phyloP scores from a whole-genome alignment of 2,888 invertebrate species.

The Plebejus argus region DNA sequence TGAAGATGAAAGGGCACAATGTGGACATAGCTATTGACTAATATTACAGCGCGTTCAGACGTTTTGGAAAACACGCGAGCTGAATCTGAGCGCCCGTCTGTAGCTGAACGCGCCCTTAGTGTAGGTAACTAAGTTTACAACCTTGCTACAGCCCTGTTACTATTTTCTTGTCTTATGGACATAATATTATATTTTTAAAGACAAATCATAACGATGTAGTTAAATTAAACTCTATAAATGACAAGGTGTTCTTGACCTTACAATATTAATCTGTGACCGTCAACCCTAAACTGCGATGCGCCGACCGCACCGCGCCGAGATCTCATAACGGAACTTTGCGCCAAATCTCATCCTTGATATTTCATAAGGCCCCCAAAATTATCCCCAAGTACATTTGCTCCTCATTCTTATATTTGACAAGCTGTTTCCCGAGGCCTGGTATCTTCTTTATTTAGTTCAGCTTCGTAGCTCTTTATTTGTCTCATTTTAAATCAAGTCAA shows the following conservation, averaged over 20 bases:
- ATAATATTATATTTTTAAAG: no score
- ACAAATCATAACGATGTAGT: no score
- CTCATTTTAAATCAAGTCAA: background rate
- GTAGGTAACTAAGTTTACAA: no score
- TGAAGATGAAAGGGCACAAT: no score
- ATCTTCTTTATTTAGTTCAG: background rate
- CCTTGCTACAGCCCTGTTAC: no score
- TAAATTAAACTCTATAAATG: background rate
- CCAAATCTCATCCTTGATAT: slow-evolving; percentile 5
- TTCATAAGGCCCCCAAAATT: slow-evolving; percentile 9
- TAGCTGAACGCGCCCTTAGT: no score
- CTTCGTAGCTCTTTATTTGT: background rate
- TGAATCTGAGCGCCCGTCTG: no score
- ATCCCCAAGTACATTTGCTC: slow-evolving; percentile 10
- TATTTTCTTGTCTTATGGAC: no score
- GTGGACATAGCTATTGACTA: no score
- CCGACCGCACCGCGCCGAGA: slow-evolving; percentile 3
- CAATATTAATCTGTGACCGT: background rate
- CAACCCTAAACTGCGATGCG: slow-evolving; percentile 10
- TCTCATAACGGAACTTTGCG: slow-evolving; percentile 8
- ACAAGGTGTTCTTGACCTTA: background rate
- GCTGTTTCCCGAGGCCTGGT: background rate
- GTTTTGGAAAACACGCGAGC: no score
- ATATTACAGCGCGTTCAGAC: no score
- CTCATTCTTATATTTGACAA: slow-evolving; percentile 10